Percentiles rank a stretch among this genome's conserved stretches.
These are phyloP conservation scores for Troides aeacus DNA, from an alignment of 2,888 invertebrate genomes.

Conservation along the genomic window DNA sequence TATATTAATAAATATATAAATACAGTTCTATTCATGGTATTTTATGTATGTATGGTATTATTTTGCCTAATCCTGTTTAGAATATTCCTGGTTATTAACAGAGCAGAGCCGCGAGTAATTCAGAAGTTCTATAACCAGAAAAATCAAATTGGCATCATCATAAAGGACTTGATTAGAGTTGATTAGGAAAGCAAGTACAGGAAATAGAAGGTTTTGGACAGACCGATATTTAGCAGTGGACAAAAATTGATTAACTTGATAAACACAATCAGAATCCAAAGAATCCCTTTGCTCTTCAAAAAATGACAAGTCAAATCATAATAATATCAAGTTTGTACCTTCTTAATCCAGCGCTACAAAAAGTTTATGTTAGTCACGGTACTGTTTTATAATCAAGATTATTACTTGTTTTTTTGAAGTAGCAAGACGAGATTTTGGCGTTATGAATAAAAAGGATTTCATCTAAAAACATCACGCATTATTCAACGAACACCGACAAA, in stretches of 20 bases:
- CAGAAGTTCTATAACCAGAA: constrained; percentile 35
- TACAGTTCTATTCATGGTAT: too few species aligned
- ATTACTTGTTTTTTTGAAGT: constrained; percentile 16
- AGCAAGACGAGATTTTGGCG: constrained; percentile 14
- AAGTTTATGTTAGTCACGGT: constrained; percentile 11
- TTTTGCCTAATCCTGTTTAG: too few species aligned
- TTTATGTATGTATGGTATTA: too few species aligned
- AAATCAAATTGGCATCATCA: constrained; percentile 35
- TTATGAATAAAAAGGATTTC: constrained; percentile 23
- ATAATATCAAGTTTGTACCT: neutral
- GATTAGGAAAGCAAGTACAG: too few species aligned
- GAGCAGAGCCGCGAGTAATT: constrained; percentile 25
- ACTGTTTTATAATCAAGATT: constrained; percentile 13
- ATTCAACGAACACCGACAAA: constrained; percentile 5
- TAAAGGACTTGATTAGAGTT: too few species aligned
- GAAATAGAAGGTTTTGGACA: too few species aligned
- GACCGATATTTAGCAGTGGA: too few species aligned
- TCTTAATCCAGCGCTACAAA: neutral
- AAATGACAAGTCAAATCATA: neutral
- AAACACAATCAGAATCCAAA: too few species aligned
- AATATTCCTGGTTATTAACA: neutral
- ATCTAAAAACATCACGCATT: constrained; percentile 12
- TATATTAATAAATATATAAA: too few species aligned
- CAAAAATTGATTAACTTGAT: too few species aligned
- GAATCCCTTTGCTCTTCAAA: too few species aligned